These are phyloP conservation scores for Karalla daura DNA, from an alignment of 2,797 vertebrate species.

Conservation along the genomic window DNA sequence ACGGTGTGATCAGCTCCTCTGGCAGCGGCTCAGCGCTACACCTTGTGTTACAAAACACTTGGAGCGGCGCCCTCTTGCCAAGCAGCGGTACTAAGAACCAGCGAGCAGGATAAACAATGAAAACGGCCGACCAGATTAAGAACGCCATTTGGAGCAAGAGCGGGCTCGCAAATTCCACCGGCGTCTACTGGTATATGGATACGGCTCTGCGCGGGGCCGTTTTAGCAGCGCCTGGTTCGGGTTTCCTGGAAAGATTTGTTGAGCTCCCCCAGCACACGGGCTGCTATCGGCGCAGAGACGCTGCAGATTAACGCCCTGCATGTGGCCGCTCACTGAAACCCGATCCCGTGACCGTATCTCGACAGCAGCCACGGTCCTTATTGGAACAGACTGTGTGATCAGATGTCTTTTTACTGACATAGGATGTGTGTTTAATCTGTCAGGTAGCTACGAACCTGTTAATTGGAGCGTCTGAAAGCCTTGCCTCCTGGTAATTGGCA, in stretches of 20 bases:
- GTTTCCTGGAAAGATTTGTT: conserved; percentile 53
- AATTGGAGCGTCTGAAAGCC: conserved; percentile 38
- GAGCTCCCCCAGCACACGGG: conserved; percentile 24
- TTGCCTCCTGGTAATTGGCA: conserved; percentile 24
- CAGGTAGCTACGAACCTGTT: conserved; percentile 22
- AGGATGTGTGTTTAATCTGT: conserved; percentile 17
- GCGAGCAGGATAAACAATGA: conserved; percentile 58
- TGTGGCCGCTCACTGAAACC: conserved; percentile 10
- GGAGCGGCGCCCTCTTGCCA: conserved; percentile 47
- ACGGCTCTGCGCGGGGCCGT: background rate
- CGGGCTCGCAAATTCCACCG: conserved; percentile 44
- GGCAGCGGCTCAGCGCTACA: conserved; percentile 48
- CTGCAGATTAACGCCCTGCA: conserved; percentile 10
- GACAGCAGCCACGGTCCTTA: conserved; percentile 26
- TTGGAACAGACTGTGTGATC: conserved; percentile 31
- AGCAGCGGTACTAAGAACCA: conserved; percentile 30
- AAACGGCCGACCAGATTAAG: conserved; percentile 63
- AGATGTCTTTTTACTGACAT: conserved; percentile 19
- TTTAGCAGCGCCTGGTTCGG: conserved; percentile 18
- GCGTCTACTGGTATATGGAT: conserved; percentile 22
- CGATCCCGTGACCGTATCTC: conserved; percentile 14
- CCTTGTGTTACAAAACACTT: conserved; percentile 67
- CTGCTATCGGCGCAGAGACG: conserved; percentile 15
- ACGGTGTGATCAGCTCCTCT: conserved; percentile 42
- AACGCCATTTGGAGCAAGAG: conserved; percentile 31